Evolutionary conservation across 2,888 invertebrate genomes (phyloP), one percentile per base, ranked within the genome.

Genomic region (Orchesella flavescens): DNA sequence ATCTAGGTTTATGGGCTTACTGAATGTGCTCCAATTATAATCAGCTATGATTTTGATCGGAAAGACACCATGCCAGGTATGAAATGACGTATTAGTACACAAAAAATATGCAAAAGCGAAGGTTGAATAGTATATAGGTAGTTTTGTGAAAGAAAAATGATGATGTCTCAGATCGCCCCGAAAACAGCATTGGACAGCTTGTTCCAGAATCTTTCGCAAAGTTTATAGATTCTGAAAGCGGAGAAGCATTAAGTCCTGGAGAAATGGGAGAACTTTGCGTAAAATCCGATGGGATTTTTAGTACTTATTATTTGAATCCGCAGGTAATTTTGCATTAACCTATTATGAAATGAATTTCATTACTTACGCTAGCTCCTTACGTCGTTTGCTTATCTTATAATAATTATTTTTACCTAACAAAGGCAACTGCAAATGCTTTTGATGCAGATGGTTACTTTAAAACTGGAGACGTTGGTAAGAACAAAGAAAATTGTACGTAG

Each of bases 221-320:
- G 89, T 86, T 89, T 55, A 79, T 89, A 9, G 88, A 89, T 81
- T 19, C 84, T 0, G 84, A 84, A n/a, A 88, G 87, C 0, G 88
- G 89, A 5, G 83, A 86, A 59, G 87, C 90, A 1, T 43, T 71
- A 4, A 89, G 89, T 1, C 90, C 90, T 82, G 86, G 88, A 17
- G 89, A 90, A 90, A 87, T 88, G 1, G 92, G 92, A 34, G 92
- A 92, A 87, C 86, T 91, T 2, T 90, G 90, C 84, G 88, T 91
- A 2, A 89, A 89, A 63, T 90, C 75, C 15, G 66, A 72, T 0
- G 66, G 65, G 17, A 12, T 83, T 15, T 88, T 87, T 63, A 44
- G 55, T 23, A 46, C 69, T 7, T 88, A 88, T 49, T 71, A 83
- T 15, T 77, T 84, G 21, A 87, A 87, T 63, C 80, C 80, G 17